Evolutionary conservation across 2,797 vertebrate genomes (phyloP).

Genomic region (Silurus aristotelis): DNA sequence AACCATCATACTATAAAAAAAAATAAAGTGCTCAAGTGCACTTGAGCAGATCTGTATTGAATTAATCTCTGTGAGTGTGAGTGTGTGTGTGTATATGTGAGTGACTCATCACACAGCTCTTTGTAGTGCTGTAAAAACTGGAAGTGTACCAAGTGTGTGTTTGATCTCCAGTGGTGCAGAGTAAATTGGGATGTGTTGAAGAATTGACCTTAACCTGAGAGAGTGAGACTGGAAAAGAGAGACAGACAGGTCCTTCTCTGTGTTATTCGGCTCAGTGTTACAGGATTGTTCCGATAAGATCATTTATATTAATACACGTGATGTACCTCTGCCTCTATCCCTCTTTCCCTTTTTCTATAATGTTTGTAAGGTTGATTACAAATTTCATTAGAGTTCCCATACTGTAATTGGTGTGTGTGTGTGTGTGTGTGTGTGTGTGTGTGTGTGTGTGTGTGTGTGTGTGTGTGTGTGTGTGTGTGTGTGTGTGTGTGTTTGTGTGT

Average conservation of each 20-base stretch:
- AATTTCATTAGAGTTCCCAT: background rate
- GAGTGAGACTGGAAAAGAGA: background rate
- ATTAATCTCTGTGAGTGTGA: slow-evolving; percentile 36
- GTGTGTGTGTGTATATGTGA: background rate
- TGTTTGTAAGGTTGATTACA: background rate
- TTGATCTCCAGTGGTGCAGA: background rate
- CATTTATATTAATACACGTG: background rate
- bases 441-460: background rate
- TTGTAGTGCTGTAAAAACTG: background rate
- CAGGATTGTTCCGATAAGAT: background rate
- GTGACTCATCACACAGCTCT: slow-evolving; percentile 31
- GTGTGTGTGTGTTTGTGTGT: too few relatives aligned
- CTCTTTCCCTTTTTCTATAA: background rate
- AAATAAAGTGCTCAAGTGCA: background rate
- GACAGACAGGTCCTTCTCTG: background rate
- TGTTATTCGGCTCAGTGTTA: background rate
- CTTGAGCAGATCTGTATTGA: slow-evolving; percentile 6
- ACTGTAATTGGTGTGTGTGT: background rate
- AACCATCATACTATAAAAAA: background rate
- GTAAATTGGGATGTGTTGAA: background rate
- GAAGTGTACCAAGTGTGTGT: slow-evolving; percentile 5
- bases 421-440: background rate
- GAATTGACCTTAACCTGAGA: background rate
- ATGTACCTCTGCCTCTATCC: background rate
- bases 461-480: background rate